Evolutionary conservation across 2,797 vertebrate genomes (phyloP).

Genomic region (Clarias platycephalus): DNA sequence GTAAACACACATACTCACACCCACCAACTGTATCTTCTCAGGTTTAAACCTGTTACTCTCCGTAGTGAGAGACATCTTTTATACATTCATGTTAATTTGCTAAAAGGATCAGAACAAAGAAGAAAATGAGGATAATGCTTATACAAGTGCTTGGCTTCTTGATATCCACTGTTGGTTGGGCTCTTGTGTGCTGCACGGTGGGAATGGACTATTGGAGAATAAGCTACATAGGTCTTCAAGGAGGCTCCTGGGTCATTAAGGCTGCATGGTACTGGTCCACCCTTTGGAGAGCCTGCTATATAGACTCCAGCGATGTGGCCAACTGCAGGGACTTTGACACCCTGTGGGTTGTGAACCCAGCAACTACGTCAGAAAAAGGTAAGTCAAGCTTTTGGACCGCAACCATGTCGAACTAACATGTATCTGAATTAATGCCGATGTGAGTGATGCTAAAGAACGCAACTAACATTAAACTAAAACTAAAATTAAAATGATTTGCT

Average conservation of each 20-base stretch:
- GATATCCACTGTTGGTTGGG: conserved; percentile 73
- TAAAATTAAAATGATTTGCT: not conserved
- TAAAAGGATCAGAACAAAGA: not conserved
- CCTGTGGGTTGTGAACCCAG: conserved; percentile 67
- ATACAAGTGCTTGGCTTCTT: conserved; percentile 75
- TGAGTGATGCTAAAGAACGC: not conserved
- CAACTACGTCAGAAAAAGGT: conserved; percentile 20
- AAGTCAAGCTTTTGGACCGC: not conserved
- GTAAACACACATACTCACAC: conserved; percentile 20
- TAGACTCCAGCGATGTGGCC: conserved; percentile 68
- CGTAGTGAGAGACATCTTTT: not conserved
- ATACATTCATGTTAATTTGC: not conserved
- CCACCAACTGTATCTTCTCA: not conserved
- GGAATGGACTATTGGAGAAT: conserved; percentile 78
- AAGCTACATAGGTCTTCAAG: conserved; percentile 70
- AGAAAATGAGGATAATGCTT: conserved; percentile 70
- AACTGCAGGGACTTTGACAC: conserved; percentile 73
- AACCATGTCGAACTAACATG: not conserved
- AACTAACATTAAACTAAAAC: not conserved
- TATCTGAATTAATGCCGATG: not conserved
- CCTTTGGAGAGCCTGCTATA: conserved; percentile 76
- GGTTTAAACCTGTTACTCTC: conserved; percentile 20
- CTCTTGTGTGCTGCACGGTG: conserved; percentile 72
- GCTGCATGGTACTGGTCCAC: conserved; percentile 79
- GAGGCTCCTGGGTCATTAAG: conserved; percentile 74